A percentile compares a stretch with the other conserved stretches of the same genome.
These are phyloP conservation scores for Artibeus jamaicensis DNA, from an alignment of 2,797 vertebrate genomes.

Conservation along the genomic window DNA sequence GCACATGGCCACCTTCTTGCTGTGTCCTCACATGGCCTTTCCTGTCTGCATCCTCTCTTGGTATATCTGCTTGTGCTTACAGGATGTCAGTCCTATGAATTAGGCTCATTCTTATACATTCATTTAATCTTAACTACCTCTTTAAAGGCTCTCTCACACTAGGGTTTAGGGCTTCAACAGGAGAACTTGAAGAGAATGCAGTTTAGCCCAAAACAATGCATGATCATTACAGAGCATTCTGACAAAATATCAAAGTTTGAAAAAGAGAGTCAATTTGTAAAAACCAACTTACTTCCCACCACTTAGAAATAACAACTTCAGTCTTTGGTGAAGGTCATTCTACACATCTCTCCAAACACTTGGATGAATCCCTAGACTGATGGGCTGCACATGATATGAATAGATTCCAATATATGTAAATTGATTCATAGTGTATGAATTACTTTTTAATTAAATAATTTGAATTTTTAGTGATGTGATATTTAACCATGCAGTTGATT, in stretches of 20 bases:
- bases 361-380: neutral
- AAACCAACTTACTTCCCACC: neutral
- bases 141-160: neutral
- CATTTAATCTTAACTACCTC: neutral
- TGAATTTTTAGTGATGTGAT: neutral
- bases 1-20: neutral
- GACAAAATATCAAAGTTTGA: neutral
- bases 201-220: neutral
- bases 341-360: neutral
- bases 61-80: neutral
- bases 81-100: neutral
- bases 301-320: neutral
- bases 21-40: neutral
- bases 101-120: neutral
- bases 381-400: neutral
- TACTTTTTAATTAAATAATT: slow-evolving; percentile 8
- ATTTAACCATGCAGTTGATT: neutral
- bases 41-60: fast-evolving
- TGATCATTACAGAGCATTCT: neutral
- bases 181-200: neutral
- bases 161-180: neutral
- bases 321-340: neutral
- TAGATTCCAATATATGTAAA: neutral
- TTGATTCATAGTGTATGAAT: neutral
- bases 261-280: neutral